These are phyloP conservation scores for Drosophila tanythrix DNA, from an alignment of 2,888 invertebrate genomes.

Conservation along the genomic window DNA sequence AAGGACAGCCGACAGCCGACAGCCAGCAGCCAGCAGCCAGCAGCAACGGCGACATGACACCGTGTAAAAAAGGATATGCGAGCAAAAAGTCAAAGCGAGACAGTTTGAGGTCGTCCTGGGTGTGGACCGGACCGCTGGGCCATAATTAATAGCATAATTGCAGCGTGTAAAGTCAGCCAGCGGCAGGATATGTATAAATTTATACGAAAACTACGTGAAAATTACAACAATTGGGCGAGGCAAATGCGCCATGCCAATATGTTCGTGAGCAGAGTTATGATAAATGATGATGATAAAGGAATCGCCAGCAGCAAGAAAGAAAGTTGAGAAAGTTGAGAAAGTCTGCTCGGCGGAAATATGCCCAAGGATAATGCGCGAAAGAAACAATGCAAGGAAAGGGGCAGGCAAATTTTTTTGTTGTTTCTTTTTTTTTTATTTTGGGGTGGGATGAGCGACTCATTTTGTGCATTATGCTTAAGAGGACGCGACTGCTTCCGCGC, in stretches of 20 bases:
- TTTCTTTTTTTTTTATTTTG: not conserved
- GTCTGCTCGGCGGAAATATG: conserved; percentile 39
- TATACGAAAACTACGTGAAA: conserved; percentile 62
- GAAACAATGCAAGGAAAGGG: conserved; percentile 23
- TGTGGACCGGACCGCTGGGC: conserved; percentile 30
- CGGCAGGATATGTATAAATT: conserved; percentile 48
- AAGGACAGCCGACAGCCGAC: conserved; percentile 26
- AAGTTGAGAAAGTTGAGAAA: conserved; percentile 17
- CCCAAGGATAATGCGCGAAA: not conserved
- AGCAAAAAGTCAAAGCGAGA: conserved; percentile 46
- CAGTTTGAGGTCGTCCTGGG: conserved; percentile 44
- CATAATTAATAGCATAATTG: conserved; percentile 72
- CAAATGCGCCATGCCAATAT: conserved; percentile 30
- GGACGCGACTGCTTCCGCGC: conserved; percentile 55
- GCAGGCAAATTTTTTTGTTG: conserved; percentile 18
- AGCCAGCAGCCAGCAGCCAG: not conserved
- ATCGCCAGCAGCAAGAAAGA: conserved; percentile 5
- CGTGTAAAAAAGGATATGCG: conserved; percentile 38
- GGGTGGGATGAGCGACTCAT: conserved; percentile 34
- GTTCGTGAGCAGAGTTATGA: conserved; percentile 35
- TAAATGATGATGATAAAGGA: conserved; percentile 42
- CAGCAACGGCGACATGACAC: conserved; percentile 17
- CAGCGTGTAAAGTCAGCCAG: conserved; percentile 39
- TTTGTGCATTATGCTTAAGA: conserved; percentile 45
- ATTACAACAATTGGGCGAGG: conserved; percentile 41